Evolutionary conservation across 2,113 vertebrate genomes (phyloP).

Genomic region (Cariama cristata): DNA sequence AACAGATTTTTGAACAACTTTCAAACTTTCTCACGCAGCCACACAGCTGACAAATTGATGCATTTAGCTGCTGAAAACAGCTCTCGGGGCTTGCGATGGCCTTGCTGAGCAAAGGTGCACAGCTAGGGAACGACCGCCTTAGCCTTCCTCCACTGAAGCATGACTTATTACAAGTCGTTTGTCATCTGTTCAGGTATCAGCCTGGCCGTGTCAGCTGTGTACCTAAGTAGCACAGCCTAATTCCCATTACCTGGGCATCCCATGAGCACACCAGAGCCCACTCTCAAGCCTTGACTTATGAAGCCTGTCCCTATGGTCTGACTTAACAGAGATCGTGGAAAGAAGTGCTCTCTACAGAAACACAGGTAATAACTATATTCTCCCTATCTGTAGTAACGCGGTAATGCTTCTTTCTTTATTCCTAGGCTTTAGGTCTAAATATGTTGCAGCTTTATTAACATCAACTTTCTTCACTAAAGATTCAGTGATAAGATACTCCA

Average conservation of each 20-base stretch:
- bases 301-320: neutral
- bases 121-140: neutral
- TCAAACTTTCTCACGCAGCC: conserved; percentile 33
- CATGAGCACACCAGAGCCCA: neutral
- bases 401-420: neutral
- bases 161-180: neutral
- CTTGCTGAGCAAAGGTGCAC: neutral
- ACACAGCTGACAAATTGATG: neutral
- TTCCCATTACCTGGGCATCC: neutral
- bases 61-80: neutral
- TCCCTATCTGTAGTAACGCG: neutral
- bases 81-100: accelerated
- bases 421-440: neutral
- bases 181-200: neutral
- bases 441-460: neutral
- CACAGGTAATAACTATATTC: neutral
- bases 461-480: conserved; percentile 18
- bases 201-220: neutral
- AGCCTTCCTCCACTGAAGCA: neutral
- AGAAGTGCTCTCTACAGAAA: neutral
- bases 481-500: conserved; percentile 38
- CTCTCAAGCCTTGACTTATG: no score
- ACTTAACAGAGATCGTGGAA: accelerated
- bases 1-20: neutral
- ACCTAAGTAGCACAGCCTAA: neutral